Percentiles rank a stretch among this genome's conserved stretches.
These are phyloP conservation scores for Gambusia holbrooki DNA, from an alignment of 2,113 vertebrate species.

Conservation along the genomic window DNA sequence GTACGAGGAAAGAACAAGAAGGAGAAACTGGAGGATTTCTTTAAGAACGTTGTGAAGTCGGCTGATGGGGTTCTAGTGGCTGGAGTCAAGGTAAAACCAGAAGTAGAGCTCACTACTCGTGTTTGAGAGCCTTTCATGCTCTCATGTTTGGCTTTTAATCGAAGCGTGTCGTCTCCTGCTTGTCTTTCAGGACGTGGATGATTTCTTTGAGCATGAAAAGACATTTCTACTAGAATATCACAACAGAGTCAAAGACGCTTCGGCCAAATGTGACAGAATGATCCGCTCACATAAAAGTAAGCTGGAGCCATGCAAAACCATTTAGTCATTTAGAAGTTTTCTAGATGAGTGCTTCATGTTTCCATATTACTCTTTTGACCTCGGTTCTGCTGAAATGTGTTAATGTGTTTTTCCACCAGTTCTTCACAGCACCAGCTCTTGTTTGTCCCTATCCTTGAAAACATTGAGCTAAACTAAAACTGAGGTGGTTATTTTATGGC, in stretches of 20 bases:
- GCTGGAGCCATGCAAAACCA: conserved; percentile 24
- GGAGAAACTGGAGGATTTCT: conserved; percentile 98
- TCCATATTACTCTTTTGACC: too few relatives aligned
- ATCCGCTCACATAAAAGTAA: conserved; percentile 98
- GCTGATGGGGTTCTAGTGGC: conserved; percentile 98
- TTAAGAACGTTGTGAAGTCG: conserved; percentile 98
- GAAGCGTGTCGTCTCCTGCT: not conserved
- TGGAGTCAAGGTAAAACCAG: conserved; percentile 89
- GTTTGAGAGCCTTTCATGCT: not conserved
- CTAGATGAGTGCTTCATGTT: too few relatives aligned
- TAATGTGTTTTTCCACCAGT: too few relatives aligned
- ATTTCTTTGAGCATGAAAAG: conserved; percentile 99
- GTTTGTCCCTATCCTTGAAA: too few relatives aligned
- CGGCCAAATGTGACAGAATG: conserved; percentile 96
- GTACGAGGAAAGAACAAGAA: conserved; percentile 99
- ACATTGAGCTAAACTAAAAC: too few relatives aligned
- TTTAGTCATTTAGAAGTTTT: too few relatives aligned
- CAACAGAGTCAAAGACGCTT: conserved; percentile 96
- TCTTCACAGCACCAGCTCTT: too few relatives aligned
- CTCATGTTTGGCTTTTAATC: not conserved
- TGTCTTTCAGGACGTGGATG: conserved; percentile 91
- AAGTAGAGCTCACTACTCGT: not conserved
- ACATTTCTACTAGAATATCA: conserved; percentile 99
- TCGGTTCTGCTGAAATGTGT: too few relatives aligned
- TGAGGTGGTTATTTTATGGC: too few relatives aligned